A percentile compares a stretch with the other conserved stretches of the same genome.
Evolutionary conservation across 2,797 vertebrate species (phyloP).

Genomic region (Percopsis omiscomaycus): DNA sequence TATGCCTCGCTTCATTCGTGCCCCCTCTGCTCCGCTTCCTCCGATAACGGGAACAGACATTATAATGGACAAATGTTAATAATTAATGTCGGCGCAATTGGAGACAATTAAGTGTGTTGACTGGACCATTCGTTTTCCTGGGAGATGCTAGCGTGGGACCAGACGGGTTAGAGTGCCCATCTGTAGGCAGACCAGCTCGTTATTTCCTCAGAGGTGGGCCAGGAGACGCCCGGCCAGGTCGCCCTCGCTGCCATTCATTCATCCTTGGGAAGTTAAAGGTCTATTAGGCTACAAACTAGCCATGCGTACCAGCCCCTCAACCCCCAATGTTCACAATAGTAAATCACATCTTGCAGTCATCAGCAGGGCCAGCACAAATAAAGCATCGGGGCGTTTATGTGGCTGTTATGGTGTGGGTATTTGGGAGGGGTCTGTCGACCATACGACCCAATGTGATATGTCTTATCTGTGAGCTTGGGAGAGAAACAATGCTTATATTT

Average conservation of each 20-base stretch:
- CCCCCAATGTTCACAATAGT: background rate
- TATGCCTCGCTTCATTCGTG: conserved; percentile 26
- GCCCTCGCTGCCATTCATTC: conserved; percentile 24
- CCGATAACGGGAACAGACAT: conserved; percentile 59
- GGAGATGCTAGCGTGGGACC: conserved; percentile 39
- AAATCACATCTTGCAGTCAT: conserved; percentile 10
- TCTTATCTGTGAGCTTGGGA: conserved; percentile 29
- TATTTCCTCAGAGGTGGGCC: conserved; percentile 32
- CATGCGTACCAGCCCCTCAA: conserved; percentile 6
- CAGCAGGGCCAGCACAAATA: conserved; percentile 10
- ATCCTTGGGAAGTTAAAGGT: conserved; percentile 26
- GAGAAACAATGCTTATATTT: conserved; percentile 6
- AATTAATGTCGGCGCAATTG: conserved; percentile 83
- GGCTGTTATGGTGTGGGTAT: conserved; percentile 11
- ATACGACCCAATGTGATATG: conserved; percentile 24
- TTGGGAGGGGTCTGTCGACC: conserved; percentile 30
- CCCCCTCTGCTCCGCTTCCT: conserved; percentile 46
- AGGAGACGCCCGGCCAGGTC: conserved; percentile 36
- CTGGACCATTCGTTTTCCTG: conserved; percentile 79
- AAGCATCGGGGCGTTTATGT: conserved; percentile 33
- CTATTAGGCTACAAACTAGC: conserved; percentile 30
- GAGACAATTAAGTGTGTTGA: conserved; percentile 81
- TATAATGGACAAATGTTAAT: conserved; percentile 75
- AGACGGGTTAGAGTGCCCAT: conserved; percentile 40
- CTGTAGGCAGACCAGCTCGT: conserved; percentile 41